phyloP scores from a whole-genome alignment of 2,888 invertebrate species.

The Drosophila anceps region DNA sequence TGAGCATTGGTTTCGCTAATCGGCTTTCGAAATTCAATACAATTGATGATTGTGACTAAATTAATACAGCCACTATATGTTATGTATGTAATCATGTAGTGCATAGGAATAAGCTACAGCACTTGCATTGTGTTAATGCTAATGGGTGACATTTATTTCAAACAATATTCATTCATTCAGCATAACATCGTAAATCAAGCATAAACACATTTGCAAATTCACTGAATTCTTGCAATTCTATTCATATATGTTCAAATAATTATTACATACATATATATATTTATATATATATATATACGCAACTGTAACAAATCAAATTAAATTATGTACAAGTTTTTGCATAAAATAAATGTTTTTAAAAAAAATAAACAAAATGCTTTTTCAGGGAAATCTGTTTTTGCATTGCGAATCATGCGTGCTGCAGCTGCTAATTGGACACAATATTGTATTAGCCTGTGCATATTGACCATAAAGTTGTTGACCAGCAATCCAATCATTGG shows the following conservation, averaged over 20 bases:
- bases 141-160: conserved; percentile 35
- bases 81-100: conserved; percentile 25
- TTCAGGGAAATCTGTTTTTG: background rate
- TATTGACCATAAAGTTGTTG: background rate
- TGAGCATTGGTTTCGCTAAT: conserved; percentile 33
- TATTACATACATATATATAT: conserved; percentile 10
- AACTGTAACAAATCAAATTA: conserved; percentile 59
- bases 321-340: conserved; percentile 75
- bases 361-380: conserved; percentile 9
- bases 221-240: conserved; percentile 32
- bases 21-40: conserved; percentile 54
- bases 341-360: conserved; percentile 78
- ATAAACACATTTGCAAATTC: conserved; percentile 24
- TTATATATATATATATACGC: conserved; percentile 25
- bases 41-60: conserved; percentile 66
- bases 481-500: background rate
- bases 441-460: background rate
- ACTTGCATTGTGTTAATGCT: conserved; percentile 55
- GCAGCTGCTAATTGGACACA: background rate
- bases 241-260: conserved; percentile 55
- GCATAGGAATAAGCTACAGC: conserved; percentile 43
- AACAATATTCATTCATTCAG: conserved; percentile 31
- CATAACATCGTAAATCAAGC: conserved; percentile 2
- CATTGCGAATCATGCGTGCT: background rate
- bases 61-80: conserved; percentile 33